Base-by-base conservation (phyloP, 2,113 vertebrate genomes). In the Pyxicephalus adspersus region DNA sequence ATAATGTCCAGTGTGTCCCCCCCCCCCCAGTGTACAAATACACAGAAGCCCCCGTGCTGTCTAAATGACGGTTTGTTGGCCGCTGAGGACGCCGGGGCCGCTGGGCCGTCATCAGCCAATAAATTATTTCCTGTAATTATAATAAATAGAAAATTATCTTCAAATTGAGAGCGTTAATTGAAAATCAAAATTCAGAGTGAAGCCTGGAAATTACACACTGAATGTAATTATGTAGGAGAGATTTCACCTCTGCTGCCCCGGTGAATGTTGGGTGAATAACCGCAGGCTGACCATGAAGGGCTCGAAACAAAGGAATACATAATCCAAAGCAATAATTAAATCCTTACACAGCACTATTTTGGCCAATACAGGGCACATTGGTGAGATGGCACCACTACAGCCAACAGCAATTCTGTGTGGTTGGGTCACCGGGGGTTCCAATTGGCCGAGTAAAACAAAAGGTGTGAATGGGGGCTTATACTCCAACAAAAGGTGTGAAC, bases 51-150 rank as follows among this genome's bases (percentile, higher is more conserved):
- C 9, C 38, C 84, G 87, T 88, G 84, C 87, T 89, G 89, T 85
- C 87, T 88, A 88, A 94, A 92, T 89, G 83, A 88, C 87, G 88
- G 90, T 87, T 93, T 92, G 90, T 90, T 89, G 88, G 83, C 83
- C 87, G 87, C 85, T 94, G 90, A 94, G 92, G 89, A 91, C 91
- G 89, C 90, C 89, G 91, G 89, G 91, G 91, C 89, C 92, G 16
- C 92, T 95, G 91, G 90, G 91, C 95, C 94, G 95, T 95, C 97
- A 96, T 97, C 94, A 95, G 91, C 91, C 94, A 95, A 96, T 95
- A 95, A 96, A 96, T 94, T 94, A 93, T 95, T 96, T 97, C 95
- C 95, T 95, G 93, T 93, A 96, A 96, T 97, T 96, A 95, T 87
- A 94, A 94, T 91, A 94, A 95, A 95, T 90, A 94, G 92, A 95